Evolutionary conservation across 2,888 invertebrate genomes (phyloP).

Genomic region (Volucella bombylans): DNA sequence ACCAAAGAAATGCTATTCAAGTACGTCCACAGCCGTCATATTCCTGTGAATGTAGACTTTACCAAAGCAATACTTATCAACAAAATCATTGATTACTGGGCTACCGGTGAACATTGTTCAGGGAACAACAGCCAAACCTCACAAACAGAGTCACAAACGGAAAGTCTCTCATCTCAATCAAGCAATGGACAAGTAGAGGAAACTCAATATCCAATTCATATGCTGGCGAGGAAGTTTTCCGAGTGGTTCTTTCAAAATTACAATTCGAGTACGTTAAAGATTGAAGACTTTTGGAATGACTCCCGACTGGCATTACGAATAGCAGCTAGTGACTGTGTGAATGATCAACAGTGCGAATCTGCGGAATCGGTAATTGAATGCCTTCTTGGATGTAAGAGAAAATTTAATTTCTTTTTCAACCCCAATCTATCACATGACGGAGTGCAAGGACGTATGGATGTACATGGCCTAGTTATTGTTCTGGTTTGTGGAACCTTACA

Average conservation of each 20-base stretch:
- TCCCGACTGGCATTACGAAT: constrained; percentile 78
- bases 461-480: constrained; percentile 86
- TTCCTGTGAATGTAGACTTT: constrained; percentile 82
- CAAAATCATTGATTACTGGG: constrained; percentile 83
- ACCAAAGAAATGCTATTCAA: constrained; percentile 84
- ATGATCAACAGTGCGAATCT: constrained; percentile 75
- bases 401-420: constrained; percentile 84
- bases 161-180: neutral
- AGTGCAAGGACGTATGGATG: constrained; percentile 84
- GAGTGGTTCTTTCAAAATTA: constrained; percentile 84
- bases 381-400: constrained; percentile 80
- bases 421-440: constrained; percentile 85
- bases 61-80: constrained; percentile 84
- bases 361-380: constrained; percentile 79
- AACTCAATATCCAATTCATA: constrained; percentile 79
- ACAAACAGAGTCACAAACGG: neutral
- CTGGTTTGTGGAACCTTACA: constrained; percentile 87
- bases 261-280: constrained; percentile 81
- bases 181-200: constrained; percentile 45
- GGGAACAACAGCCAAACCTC: neutral
- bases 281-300: constrained; percentile 85
- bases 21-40: constrained; percentile 83
- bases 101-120: constrained; percentile 55
- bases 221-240: constrained; percentile 84
- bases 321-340: constrained; percentile 72